Evolutionary conservation across 92 coral and sea anemone genomes (phyloP).

Genomic region (Ricordea florida): DNA sequence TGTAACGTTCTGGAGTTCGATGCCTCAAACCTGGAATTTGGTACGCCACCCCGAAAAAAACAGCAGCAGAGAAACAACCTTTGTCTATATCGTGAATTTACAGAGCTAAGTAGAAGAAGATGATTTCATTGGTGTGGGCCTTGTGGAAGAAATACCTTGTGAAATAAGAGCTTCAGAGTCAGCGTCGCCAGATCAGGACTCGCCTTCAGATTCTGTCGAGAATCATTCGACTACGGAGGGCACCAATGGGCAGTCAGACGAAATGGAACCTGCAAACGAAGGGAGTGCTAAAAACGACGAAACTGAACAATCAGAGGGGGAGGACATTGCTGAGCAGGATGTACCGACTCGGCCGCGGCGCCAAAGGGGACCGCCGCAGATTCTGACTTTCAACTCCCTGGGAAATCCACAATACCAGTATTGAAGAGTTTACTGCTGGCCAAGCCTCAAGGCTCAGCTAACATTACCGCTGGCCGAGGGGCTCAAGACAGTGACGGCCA

Average conservation of each 20-base stretch:
- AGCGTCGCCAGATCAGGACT: background rate
- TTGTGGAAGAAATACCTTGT: background rate
- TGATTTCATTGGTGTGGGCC: background rate
- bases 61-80: background rate
- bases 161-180: background rate
- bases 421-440: no score
- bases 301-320: conserved; percentile 1
- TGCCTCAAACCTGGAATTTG: background rate
- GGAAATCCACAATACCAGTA: conserved; percentile 19
- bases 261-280: background rate
- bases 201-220: conserved; percentile 5
- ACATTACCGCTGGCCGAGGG: no score
- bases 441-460: no score
- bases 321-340: conserved; percentile 6
- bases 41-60: background rate
- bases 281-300: background rate
- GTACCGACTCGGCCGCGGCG: conserved; percentile 20
- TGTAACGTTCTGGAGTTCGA: conserved; percentile 17
- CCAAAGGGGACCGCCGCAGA: conserved; percentile 21
- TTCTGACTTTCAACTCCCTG: conserved; percentile 3
- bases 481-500: no score
- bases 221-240: no score
- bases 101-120: background rate
- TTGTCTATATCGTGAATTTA: background rate
- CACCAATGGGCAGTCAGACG: no score